These are phyloP conservation scores for Eupleurogrammus muticus DNA, from an alignment of 2,797 vertebrate genomes.

Conservation along the genomic window DNA sequence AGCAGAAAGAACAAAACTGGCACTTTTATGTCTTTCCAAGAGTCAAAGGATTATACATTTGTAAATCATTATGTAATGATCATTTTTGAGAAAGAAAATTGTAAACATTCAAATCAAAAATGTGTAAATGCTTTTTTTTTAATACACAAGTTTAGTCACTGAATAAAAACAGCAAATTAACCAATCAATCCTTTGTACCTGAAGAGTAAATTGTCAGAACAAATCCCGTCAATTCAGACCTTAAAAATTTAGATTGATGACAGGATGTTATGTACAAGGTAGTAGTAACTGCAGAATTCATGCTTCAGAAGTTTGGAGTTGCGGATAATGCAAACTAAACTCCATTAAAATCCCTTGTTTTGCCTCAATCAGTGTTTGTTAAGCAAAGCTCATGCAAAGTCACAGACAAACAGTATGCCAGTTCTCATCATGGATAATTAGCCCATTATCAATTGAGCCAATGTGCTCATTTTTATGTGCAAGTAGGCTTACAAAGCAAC, in stretches of 20 bases:
- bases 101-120: not conserved
- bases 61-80: not conserved
- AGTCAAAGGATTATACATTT: not conserved
- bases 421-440: slow-evolving; percentile 5
- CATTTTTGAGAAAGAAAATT: not conserved
- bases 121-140: not conserved
- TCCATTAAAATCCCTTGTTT: not conserved
- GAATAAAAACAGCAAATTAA: not conserved
- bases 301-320: slow-evolving; percentile 29
- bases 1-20: not conserved
- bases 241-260: slow-evolving; percentile 1
- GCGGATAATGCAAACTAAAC: slow-evolving; percentile 10
- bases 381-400: slow-evolving; percentile 68
- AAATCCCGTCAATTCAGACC: not conserved
- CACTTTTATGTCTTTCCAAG: not conserved
- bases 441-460: slow-evolving; percentile 14
- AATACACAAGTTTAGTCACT: not conserved
- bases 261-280: not conserved
- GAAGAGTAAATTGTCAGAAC: not conserved
- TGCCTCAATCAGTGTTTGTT: slow-evolving; percentile 16
- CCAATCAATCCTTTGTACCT: not conserved
- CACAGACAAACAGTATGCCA: slow-evolving; percentile 40
- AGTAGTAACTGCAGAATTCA: slow-evolving; percentile 24
- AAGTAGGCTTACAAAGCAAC: slow-evolving; percentile 27
- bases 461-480: slow-evolving; percentile 28